Evolutionary conservation across 2,888 invertebrate species (phyloP), one percentile per base, ranked within the genome.

Genomic region (Clepsis dumicolana): DNA sequence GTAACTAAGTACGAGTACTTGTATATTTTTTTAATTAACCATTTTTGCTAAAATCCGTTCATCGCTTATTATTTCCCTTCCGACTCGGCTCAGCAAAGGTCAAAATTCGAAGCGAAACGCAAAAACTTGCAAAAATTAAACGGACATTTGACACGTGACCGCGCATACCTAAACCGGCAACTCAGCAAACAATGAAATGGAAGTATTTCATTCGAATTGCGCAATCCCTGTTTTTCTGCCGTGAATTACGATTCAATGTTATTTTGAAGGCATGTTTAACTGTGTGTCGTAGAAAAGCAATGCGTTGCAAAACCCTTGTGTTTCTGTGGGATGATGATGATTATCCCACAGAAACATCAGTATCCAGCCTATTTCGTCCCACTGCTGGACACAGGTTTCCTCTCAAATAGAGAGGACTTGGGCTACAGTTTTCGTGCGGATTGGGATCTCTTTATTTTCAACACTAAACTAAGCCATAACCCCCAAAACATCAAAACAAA

Each of bases 91-190:
- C 48, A 16, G 50, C 56, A 57, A 63, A 67, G 67, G 62, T 57
- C 67, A 57, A 25, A 48, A 48, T 10, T 21, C 48, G 18, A 18
- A 56, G 32, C 56, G 38, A 62, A 67, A 63, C 67, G 62, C 48
- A 38, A 29, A 62, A 67, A 63, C 56, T 67, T 67, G 62, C 67
- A 67, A 67, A 66, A 67, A 67, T 67, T 67, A 63, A 67, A 67
- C 50, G 56, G 48, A 53, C 62, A 38, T 65, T 65, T 62, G 62
- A 48, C 67, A 38, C 62, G 67, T 67, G 67, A 62, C 67, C 67
- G 50, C 48, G 67, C 67, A 67, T 67, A 67, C 57, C 50, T 24
- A 67, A 66, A 59, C 54, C 54, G 14, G 24, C 8, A 65, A 54
- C 57, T 57, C 24, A 7, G 50, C 67, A 63, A 63, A 67, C 67